phyloP scores from a whole-genome alignment of 2,888 invertebrate genomes.

The Apamea epomidion region DNA sequence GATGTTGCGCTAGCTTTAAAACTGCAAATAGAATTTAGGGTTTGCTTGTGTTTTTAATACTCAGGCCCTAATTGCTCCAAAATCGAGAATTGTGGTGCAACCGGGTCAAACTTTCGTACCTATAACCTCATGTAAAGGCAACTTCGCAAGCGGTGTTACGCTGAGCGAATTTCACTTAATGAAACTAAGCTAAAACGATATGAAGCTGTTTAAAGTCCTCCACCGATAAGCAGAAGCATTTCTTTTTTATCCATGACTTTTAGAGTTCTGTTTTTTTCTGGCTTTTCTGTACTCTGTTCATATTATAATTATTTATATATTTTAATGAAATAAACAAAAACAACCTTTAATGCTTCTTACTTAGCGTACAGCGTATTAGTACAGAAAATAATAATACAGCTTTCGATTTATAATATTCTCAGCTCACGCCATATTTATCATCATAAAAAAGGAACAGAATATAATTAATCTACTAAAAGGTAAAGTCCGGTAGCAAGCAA shows the following conservation, averaged over 20 bases:
- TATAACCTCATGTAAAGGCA: background rate
- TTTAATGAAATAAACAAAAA: background rate
- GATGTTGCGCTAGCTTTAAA: constrained; percentile 7
- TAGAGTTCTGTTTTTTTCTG: background rate
- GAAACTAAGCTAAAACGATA: background rate
- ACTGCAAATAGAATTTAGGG: background rate
- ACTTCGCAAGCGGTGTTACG: constrained; percentile 1
- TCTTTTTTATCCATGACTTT: background rate
- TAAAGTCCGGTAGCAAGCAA: background rate
- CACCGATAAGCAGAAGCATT: constrained; percentile 1
- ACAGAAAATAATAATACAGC: background rate
- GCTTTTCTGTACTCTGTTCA: too few species aligned
- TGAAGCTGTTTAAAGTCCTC: background rate
- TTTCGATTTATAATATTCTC: background rate
- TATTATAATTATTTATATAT: background rate
- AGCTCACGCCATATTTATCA: background rate
- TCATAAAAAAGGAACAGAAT: background rate
- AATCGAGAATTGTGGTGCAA: background rate
- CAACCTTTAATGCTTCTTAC: background rate
- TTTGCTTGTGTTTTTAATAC: background rate
- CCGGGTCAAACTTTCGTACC: background rate
- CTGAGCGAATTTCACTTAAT: background rate
- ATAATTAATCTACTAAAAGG: background rate
- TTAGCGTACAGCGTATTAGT: background rate
- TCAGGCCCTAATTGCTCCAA: background rate